Evolutionary conservation across 2,797 vertebrate species (phyloP), one percentile per base, ranked within the genome.

Genomic region (Poecilia picta): DNA sequence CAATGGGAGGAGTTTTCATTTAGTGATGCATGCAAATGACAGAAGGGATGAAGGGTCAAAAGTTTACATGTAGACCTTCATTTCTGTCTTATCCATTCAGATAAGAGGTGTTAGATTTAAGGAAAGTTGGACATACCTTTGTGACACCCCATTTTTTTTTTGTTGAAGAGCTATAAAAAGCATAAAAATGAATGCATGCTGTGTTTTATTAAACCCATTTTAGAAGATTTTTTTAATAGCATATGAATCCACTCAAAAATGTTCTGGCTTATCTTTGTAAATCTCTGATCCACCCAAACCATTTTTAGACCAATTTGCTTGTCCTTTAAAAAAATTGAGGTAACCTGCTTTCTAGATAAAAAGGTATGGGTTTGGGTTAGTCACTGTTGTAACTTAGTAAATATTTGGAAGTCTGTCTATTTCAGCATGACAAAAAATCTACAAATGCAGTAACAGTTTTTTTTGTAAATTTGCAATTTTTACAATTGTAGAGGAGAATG

Each of bases 41-140:
- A 81, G n/a, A 45, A 53, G 72, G 49, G 66, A 41, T 45, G 68
- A 75, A 89, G 87, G 81, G 87, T 87, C 68, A 85, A 81, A 87
- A 6, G 71, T 85, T 84, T 66, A 72, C 74, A 83, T 73, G 66
- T 53, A 73, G 15, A 84, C 70, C 72, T 87, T 81, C 66, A 36
- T 45, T 76, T 79, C 68, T 70, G 23, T 39, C 47, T 77, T 49
- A 23, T 74, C 15, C 71, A 33, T 64, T 36, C 64, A 71, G 66
- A 51, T 66, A 62, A 76, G 41, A 59, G 46, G 4, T 13, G 53
- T n/a, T 55, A 25, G 62, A 64, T 72, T 77, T 62, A 8, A 55
- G 47, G 25, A 23, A 76, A 78, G 28, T 31, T 15, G 55, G 20
- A 10, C 23, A 25, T 8, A 53, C 3, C 11, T 57, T 28, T n/a